These are phyloP conservation scores for Asteroscopus sphinx DNA, from an alignment of 2,888 invertebrate species.

Conservation along the genomic window DNA sequence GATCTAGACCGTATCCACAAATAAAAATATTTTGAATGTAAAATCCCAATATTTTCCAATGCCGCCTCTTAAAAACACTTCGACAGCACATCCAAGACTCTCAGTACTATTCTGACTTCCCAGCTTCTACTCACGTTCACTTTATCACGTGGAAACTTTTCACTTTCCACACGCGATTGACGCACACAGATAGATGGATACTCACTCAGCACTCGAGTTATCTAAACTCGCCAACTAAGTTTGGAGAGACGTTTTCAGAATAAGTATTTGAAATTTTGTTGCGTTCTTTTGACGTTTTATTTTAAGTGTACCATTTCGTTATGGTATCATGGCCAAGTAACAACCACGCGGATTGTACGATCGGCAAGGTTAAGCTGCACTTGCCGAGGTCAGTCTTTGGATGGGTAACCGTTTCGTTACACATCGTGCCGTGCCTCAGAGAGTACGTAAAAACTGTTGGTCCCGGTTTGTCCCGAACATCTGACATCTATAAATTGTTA, in stretches of 20 bases:
- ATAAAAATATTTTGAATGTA: no score
- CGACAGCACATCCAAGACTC: conserved; percentile 30
- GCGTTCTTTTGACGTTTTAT: conserved; percentile 19
- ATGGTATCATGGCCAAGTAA: background rate
- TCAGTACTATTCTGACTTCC: conserved; percentile 28
- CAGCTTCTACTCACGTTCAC: conserved; percentile 65
- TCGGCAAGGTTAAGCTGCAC: no score
- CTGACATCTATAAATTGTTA: no score
- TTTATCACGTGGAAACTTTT: conserved; percentile 73
- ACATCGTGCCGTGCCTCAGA: no score
- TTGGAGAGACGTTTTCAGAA: conserved; percentile 50
- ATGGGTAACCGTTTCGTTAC: no score
- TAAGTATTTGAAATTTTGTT: conserved; percentile 47
- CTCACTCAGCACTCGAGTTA: conserved; percentile 57
- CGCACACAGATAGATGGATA: conserved; percentile 61
- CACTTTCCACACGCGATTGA: conserved; percentile 77
- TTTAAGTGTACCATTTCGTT: conserved; percentile 6
- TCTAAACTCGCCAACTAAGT: conserved; percentile 52
- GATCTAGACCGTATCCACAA: no score
- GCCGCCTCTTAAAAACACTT: background rate
- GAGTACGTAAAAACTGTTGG: no score
- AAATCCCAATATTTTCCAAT: no score
- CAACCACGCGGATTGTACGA: no score
- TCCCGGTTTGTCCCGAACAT: no score
- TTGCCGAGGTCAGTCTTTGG: no score